Conservation (phyloP, 2,888 invertebrate species). For the Microplitis deprimator region DNA sequence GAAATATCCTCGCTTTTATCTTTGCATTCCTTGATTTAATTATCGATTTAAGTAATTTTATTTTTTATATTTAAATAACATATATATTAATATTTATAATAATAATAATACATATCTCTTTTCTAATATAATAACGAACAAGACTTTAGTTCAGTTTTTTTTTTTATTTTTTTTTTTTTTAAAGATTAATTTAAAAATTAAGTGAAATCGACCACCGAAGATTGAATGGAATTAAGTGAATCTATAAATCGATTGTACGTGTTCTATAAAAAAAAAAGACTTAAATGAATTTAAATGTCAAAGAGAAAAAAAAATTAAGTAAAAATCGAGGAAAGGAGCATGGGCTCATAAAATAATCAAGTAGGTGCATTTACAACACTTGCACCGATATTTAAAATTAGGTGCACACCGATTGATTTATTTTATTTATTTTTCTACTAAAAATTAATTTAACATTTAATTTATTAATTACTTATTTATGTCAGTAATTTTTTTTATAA, state of each 20-base stretch:
- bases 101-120: constrained; percentile 60
- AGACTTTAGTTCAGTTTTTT: constrained; percentile 28
- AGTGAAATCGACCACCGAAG: not conserved
- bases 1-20: constrained; percentile 5
- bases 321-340: constrained; percentile 46
- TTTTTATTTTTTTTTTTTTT: constrained; percentile 35
- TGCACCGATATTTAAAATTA: constrained; percentile 47
- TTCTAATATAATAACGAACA: constrained; percentile 56
- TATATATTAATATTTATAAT: not conserved
- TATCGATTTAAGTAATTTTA: constrained; percentile 30
- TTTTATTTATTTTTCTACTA: constrained; percentile 7
- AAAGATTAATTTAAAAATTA: not conserved
- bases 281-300: constrained; percentile 17
- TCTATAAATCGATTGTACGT: constrained; percentile 15
- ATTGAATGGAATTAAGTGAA: constrained; percentile 23
- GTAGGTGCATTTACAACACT: constrained; percentile 53
- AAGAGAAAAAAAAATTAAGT: constrained; percentile 4
- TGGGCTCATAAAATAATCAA: constrained; percentile 52
- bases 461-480: constrained; percentile 7
- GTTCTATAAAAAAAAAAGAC: too few relatives aligned
- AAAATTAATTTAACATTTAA: constrained; percentile 14
- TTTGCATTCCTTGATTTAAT: not conserved
- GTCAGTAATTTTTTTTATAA: too few relatives aligned
- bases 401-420: constrained; percentile 43
- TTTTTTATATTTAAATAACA: constrained; percentile 16